A percentile compares a stretch with the other conserved stretches of the same genome.
Evolutionary conservation across 2,797 vertebrate genomes (phyloP).

Genomic region (Neoniphon sammara): DNA sequence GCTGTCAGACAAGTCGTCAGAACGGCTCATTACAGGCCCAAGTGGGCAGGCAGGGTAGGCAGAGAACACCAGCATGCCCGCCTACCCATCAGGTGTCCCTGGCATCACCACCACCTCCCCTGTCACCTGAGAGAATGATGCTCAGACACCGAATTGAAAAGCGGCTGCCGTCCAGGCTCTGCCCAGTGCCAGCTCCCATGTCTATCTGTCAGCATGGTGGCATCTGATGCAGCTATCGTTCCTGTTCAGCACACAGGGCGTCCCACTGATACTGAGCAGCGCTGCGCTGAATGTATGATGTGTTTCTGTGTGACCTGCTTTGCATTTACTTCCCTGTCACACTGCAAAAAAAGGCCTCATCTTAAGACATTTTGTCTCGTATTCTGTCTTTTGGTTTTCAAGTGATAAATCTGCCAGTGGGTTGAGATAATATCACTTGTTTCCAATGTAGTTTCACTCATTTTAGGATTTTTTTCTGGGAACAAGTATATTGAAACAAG

Average conservation of each 20-base stretch:
- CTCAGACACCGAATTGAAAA: constrained; percentile 38
- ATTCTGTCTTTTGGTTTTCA: too few relatives aligned
- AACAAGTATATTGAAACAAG: too few relatives aligned
- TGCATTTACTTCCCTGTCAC: background rate
- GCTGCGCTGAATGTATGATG: background rate
- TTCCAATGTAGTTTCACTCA: too few relatives aligned
- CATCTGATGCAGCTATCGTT: constrained; percentile 30
- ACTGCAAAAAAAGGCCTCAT: too few relatives aligned
- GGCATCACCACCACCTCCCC: constrained; percentile 43
- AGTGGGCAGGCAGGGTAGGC: constrained; percentile 53
- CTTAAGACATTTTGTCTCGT: too few relatives aligned
- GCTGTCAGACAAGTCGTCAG: constrained; percentile 65
- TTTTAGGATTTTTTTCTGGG: too few relatives aligned
- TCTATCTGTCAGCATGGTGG: constrained; percentile 14
- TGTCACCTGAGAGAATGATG: constrained; percentile 52
- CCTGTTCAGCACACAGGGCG: background rate
- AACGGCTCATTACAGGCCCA: constrained; percentile 71
- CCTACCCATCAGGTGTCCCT: constrained; percentile 46
- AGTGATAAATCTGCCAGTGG: too few relatives aligned
- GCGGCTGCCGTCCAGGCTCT: constrained; percentile 10
- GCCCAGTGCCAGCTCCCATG: constrained; percentile 1
- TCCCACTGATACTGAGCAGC: constrained; percentile 9
- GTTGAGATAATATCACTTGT: too few relatives aligned
- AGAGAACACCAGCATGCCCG: constrained; percentile 27
- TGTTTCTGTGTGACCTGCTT: background rate